A percentile compares a stretch with the other conserved stretches of the same genome.
phyloP scores from a whole-genome alignment of 2,797 vertebrate genomes.

The Microchirus variegatus region DNA sequence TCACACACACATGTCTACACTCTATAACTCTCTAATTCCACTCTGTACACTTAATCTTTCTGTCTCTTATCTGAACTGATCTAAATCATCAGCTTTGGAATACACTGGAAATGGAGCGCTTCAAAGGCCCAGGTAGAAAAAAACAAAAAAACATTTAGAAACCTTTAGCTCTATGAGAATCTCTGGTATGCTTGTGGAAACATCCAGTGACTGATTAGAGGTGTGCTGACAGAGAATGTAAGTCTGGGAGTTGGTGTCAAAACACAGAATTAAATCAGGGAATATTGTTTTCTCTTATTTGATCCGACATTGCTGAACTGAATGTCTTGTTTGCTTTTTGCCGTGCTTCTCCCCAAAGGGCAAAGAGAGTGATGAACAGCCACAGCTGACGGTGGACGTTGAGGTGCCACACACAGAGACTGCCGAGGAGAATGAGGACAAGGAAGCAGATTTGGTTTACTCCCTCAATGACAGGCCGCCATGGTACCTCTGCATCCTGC shows the following conservation, averaged over 20 bases:
- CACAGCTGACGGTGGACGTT: conserved; percentile 41
- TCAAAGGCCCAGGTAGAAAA: not conserved
- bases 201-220: not conserved
- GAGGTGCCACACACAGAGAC: conserved; percentile 37
- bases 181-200: not conserved
- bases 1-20: too few species aligned
- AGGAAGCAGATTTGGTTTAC: conserved; percentile 74
- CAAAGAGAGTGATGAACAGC: conserved; percentile 52
- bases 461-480: conserved; percentile 81
- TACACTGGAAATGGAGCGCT: not conserved
- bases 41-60: not conserved
- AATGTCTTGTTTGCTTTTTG: conserved; percentile 4
- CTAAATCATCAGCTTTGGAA: not conserved
- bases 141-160: not conserved
- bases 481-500: conserved; percentile 83
- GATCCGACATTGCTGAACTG: not conserved
- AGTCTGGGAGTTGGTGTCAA: not conserved
- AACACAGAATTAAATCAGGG: not conserved
- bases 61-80: not conserved
- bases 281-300: conserved; percentile 4
- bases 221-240: not conserved
- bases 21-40: not conserved
- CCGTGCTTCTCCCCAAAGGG: conserved; percentile 34
- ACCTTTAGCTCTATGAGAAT: not conserved
- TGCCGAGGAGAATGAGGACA: conserved; percentile 44